Conservation (phyloP, 2,888 invertebrate genomes). For the Lasioglossum oenotherae region DNA sequence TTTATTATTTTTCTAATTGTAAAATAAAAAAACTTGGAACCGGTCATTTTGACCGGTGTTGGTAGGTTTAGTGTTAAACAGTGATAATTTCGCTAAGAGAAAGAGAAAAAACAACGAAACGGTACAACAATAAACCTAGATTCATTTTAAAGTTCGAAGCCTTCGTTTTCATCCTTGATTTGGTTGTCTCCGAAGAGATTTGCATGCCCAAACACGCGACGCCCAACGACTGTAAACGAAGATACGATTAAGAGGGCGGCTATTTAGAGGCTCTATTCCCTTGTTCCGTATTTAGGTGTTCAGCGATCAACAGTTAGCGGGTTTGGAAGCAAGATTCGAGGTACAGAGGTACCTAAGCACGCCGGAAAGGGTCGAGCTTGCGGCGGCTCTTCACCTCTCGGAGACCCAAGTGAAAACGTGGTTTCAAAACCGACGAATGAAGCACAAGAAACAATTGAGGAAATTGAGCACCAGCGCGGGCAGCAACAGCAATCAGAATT, state of each 20-base stretch:
- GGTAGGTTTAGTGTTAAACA: too few species aligned
- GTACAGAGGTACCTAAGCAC: conserved; percentile 97
- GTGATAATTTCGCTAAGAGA: too few species aligned
- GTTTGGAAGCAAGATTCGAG: conserved; percentile 97
- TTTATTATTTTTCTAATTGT: too few species aligned
- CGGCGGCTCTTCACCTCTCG: conserved; percentile 95
- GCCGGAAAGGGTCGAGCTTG: conserved; percentile 97
- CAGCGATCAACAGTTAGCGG: conserved; percentile 92
- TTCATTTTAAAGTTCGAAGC: not conserved
- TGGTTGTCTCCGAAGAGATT: not conserved
- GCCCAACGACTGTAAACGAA: not conserved
- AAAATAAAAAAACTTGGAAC: too few species aligned
- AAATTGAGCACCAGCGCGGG: conserved; percentile 86
- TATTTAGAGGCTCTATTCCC: not conserved
- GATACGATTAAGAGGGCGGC: not conserved
- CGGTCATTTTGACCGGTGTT: too few species aligned
- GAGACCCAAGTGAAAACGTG: conserved; percentile 99
- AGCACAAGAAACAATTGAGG: conserved; percentile 95
- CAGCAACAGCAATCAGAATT: conserved; percentile 67
- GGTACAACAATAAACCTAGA: not conserved
- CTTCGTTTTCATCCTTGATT: not conserved
- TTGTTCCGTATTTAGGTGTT: conserved; percentile 84
- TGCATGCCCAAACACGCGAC: not conserved
- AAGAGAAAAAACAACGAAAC: too few species aligned
- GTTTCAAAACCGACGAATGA: conserved; percentile 99